Base-by-base conservation (phyloP, 2,888 invertebrate genomes). In the Andricus quercusramuli region DNA sequence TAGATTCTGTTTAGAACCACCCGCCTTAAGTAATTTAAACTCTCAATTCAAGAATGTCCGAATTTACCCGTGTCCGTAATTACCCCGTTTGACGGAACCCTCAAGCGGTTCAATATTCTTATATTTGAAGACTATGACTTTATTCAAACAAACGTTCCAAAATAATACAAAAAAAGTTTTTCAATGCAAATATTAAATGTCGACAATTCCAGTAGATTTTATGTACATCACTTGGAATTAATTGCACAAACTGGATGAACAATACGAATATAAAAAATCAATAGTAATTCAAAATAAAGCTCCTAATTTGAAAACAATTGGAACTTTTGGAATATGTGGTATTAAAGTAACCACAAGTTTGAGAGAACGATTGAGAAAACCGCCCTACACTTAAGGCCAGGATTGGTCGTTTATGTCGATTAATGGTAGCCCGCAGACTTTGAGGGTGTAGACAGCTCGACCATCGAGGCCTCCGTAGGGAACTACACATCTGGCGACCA, bases 401-500 rank as follows among this genome's bases (percentile, higher is more conserved):
- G 85, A 87, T 85, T 82, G 84, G 80, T 68, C 84, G 84, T 87
- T 87, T 85, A 83, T 84, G 79, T 83, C 87, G 87, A 89, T 89
- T 89, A 88, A 87, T 85, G 82, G 82, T 79, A 65, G 80, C 83
- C 88, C 88, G 79, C 85, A 84, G 84, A 86, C 78, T 88, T 86
- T 81, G 82, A 85, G 88, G 88, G 74, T 78, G 76, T 68, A 78
- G 80, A 56, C 81, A 76, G 78, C 80, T 80, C 81, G 74, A 79
- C 70, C 65, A 78, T 83, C 80, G 79, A 82, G 79, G 74, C 66
- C 81, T 84, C 78, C 80, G 51, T 51, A 81, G 85, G 84, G 85
- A 85, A 85, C 80, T 84, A 83, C 88, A 80, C 89, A 90, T 89
- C 90, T 89, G 89, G 85, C 85, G 81, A 83, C 77, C 84, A 79